Evolutionary conservation across 1,140 invertebrate species (phyloP).

Genomic region (Asbolus verrucosus): DNA sequence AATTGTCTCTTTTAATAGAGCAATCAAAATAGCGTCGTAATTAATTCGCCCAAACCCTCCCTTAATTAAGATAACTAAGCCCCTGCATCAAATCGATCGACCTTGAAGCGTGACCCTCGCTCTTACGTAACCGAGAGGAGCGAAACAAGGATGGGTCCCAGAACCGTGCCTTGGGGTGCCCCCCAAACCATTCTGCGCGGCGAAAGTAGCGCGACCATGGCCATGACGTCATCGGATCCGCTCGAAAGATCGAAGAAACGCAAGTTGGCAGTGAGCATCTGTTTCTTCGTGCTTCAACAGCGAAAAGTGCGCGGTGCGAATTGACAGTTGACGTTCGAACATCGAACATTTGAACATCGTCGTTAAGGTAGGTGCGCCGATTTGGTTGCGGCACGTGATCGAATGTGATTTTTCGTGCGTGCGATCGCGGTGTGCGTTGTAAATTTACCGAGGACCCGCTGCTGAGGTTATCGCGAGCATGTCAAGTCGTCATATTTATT

Average conservation of each 20-base stretch:
- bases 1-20: background rate
- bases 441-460: constrained; percentile 1
- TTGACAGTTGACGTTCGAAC: constrained; percentile 13
- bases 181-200: constrained; percentile 2
- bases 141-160: constrained; percentile 12
- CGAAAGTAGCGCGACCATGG: constrained; percentile 30
- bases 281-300: constrained; percentile 10
- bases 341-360: background rate
- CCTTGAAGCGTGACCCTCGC: background rate
- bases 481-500: too few relatives aligned
- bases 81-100: background rate
- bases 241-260: constrained; percentile 4
- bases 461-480: constrained; percentile 37
- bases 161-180: constrained; percentile 3
- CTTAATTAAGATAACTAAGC: background rate
- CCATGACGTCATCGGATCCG: constrained; percentile 17
- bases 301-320: background rate
- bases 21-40: background rate
- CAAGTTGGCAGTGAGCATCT: background rate
- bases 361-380: constrained; percentile 5
- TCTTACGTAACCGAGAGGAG: too few relatives aligned
- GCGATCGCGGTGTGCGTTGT: background rate
- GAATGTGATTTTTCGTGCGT: background rate
- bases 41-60: background rate
- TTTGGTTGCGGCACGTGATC: background rate